Conservation (phyloP, 2,113 vertebrate genomes). For the Tragelaphus scriptus region DNA sequence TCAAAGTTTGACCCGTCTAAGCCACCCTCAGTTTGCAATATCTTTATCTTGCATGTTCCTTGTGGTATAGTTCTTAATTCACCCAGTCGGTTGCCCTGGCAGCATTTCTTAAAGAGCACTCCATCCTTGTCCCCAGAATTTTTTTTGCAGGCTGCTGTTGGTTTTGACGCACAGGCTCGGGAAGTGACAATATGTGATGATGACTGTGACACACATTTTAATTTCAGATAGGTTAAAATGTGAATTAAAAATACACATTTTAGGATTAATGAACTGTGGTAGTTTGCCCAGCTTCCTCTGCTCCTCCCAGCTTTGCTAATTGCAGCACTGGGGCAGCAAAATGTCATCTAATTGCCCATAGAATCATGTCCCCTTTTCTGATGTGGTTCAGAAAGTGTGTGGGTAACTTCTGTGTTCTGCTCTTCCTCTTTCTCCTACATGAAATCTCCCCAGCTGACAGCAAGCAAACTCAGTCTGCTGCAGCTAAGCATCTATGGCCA, state of each 20-base stretch:
- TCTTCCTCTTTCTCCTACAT: not conserved
- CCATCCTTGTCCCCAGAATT: not conserved
- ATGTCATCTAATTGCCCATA: not conserved
- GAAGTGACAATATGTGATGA: not conserved
- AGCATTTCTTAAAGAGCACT: not conserved
- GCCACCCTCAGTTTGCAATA: accelerated
- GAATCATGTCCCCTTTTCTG: too few relatives aligned
- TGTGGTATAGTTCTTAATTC: accelerated
- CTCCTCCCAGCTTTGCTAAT: not conserved
- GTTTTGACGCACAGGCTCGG: not conserved
- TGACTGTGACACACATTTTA: not conserved
- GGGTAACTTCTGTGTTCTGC: not conserved
- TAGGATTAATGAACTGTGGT: not conserved
- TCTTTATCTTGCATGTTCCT: not conserved
- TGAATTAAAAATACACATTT: not conserved
- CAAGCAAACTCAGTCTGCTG: not conserved
- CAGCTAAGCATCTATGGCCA: not conserved
- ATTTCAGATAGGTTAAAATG: not conserved
- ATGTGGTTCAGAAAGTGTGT: not conserved
- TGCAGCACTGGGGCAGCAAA: not conserved
- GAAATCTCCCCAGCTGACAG: not conserved
- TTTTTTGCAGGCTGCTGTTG: not conserved
- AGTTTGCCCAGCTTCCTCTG: not conserved
- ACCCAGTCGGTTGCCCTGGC: not conserved
- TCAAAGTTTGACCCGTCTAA: not conserved